Evolutionary conservation across 2,888 invertebrate species (phyloP), one percentile per base, ranked within the genome.

Genomic region (Hyles lineata): DNA sequence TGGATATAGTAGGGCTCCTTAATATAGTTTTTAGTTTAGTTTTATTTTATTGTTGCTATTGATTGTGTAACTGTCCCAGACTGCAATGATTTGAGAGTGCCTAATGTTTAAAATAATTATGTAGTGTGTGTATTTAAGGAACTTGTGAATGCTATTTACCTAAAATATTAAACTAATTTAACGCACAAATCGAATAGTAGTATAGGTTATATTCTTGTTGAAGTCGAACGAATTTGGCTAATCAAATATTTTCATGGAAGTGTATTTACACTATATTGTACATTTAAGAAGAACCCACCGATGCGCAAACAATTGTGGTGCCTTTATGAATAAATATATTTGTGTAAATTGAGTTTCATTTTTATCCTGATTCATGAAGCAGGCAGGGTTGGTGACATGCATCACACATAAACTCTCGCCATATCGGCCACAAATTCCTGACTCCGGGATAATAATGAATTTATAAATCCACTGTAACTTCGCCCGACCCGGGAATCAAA

Each of bases 291-390:
- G 15, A 17, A 74, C 76, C 76, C 77, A 78, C 75, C 76, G 77
- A 74, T 73, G 74, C 61, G 70, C 73, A 73, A 70, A 69, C 69
- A 76, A 75, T 78, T 83, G 79, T 83, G 82, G 88, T 89, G 89
- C 87, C 87, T 88, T 88, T 50, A 77, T 85, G 86, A 86, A 86
- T 81, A 80, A 79, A 73, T 80, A 75, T 86, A 87, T 89, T 89
- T 89, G 79, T 87, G 82, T 87, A 85, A 73, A 75, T 43, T 61
- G 70, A 2, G 60, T 71, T 71, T 71, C 3, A 71, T 25, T 62
- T 35, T 67, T 43, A 43, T 43, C 15, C 15, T 43, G 11, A 15
- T 43, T 43, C 43, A 11, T 43, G 43, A 11, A 11, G 11, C 15
- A 35, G 35, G 9, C 8, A 35, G 35, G 8, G 29, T 1, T 29